Base-by-base conservation (phyloP, 2,113 vertebrate genomes). In the Coracopsis vasa region DNA sequence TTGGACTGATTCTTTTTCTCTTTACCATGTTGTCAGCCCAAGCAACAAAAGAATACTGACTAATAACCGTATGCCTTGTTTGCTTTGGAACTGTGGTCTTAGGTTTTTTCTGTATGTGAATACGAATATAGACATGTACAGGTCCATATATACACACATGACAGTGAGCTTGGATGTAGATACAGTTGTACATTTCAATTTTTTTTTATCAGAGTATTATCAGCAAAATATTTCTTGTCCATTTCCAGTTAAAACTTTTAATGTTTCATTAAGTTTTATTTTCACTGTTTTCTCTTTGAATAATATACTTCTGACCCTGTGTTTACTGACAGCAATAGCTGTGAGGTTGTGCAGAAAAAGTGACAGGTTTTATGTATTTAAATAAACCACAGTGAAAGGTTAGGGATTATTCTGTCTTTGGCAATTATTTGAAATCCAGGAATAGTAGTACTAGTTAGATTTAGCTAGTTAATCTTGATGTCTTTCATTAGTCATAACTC, bases 11-110 rank as follows among this genome's bases (percentile, higher is more conserved):
- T 48, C 50, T 33, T 54, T 64, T 73, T 51, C 33, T 61, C 58
- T 79, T 48, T 51, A 47, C 24, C 1, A 3, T 6, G 2, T 7
- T 44, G 0, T 31, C 66, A 1, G 65, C 6, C 54, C 11, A 62
- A 67, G 23, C 5, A 86, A 66, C 4, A 51, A 74, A 70, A 74
- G 17, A 45, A 16, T 1, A 54, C 41, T 39, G 1, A 24, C 23
- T 78, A 50, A 20, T 44, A n/a, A 81, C 7, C 14, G 33, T 56
- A 27, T 6, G 1, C 12, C 10, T 85, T 53, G 2, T 21, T 80
- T 73, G 10, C 35, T 89, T 78, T 47, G 24, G 27, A 91, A 56
- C 6, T 35, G 4, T 41, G 6, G 2, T 54, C 29, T 6, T 60
- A 37, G 3, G 1, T 19, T 42, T 66, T 42, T 48, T 81, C 78